Conservation (phyloP, 2,797 vertebrate species). For the Cryptoprocta ferox region DNA sequence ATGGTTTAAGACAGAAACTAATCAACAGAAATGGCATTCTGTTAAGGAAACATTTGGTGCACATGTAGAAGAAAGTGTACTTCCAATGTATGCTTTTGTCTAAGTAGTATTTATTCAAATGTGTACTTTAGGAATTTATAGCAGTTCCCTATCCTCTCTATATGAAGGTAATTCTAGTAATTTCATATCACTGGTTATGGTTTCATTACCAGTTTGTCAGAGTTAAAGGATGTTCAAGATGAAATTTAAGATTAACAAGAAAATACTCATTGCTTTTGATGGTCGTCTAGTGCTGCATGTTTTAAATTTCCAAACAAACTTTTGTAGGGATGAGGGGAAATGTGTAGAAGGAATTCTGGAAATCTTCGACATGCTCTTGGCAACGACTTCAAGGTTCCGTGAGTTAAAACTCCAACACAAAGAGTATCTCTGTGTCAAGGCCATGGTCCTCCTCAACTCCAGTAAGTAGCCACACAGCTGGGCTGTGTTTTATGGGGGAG, state of each 20-base stretch:
- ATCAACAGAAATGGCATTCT: not conserved
- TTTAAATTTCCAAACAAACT: constrained; percentile 76
- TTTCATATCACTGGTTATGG: not conserved
- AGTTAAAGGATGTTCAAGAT: not conserved
- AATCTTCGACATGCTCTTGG: constrained; percentile 98
- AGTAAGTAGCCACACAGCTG: constrained; percentile 90
- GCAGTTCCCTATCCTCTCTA: not conserved
- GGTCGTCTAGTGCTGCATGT: constrained; percentile 13
- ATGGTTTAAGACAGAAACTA: not conserved
- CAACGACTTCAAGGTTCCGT: constrained; percentile 95
- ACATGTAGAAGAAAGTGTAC: not conserved
- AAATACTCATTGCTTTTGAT: constrained; percentile 23
- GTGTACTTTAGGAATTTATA: not conserved
- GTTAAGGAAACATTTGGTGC: not conserved
- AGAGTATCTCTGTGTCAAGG: constrained; percentile 98
- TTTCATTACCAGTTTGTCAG: not conserved
- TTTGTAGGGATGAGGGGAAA: constrained; percentile 95
- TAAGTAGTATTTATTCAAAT: not conserved
- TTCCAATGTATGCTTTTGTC: not conserved
- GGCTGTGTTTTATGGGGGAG: not conserved
- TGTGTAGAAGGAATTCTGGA: constrained; percentile 99
- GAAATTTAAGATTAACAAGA: not conserved
- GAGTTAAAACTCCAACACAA: constrained; percentile 97
- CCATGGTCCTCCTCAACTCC: constrained; percentile 99
- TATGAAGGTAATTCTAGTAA: not conserved